A percentile compares a stretch with the other conserved stretches of the same genome.
Conservation (phyloP, 2,113 vertebrate species). For the Tetrax tetrax region DNA sequence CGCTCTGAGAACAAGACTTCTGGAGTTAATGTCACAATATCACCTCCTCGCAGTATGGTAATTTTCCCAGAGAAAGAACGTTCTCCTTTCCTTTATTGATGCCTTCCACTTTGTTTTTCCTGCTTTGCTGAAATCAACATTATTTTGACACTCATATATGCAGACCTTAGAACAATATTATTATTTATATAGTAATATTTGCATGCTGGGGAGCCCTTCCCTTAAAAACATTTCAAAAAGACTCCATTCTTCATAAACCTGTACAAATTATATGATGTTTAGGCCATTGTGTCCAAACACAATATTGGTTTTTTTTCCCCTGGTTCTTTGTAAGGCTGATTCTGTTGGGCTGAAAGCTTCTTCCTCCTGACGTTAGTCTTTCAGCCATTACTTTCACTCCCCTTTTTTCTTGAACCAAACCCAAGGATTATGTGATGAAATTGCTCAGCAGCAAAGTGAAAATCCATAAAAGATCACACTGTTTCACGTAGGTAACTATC, state of each 20-base stretch:
- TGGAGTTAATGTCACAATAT: not conserved
- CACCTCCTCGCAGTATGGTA: not conserved
- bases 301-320: not conserved
- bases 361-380: not conserved
- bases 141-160: not conserved
- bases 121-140: not conserved
- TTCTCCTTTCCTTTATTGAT: not conserved
- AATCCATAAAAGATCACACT: not conserved
- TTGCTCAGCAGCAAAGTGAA: not conserved
- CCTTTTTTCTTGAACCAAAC: not conserved
- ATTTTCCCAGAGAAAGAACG: not conserved
- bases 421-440: not conserved
- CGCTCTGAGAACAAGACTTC: not conserved
- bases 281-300: not conserved
- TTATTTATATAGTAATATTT: not conserved
- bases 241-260: not conserved
- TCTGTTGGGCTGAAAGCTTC: not conserved
- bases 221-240: not conserved
- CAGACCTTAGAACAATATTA: not conserved
- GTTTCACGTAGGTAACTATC: not conserved
- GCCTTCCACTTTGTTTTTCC: not conserved
- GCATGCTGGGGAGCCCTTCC: not conserved
- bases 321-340: not conserved
- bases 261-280: not conserved
- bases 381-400: not conserved